phyloP scores from a whole-genome alignment of 2,797 vertebrate species.

The Menidia menidia region DNA sequence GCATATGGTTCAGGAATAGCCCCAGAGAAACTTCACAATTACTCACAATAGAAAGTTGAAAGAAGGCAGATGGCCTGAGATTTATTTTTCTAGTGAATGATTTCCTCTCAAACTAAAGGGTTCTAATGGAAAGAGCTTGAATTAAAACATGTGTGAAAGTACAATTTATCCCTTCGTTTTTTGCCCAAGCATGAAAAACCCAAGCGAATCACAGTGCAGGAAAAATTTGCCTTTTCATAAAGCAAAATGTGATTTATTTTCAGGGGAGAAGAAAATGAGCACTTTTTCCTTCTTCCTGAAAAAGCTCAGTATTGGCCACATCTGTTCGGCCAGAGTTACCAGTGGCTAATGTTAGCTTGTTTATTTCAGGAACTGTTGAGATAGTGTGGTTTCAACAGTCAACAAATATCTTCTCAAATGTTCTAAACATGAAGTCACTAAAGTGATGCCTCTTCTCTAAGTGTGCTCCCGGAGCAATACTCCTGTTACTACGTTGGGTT shows the following conservation, averaged over 20 bases:
- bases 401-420: conserved; percentile 62
- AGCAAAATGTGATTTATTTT: conserved; percentile 64
- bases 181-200: conserved; percentile 67
- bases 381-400: conserved; percentile 58
- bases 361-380: conserved; percentile 61
- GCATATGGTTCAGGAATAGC: conserved; percentile 55
- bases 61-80: conserved; percentile 75
- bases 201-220: conserved; percentile 44
- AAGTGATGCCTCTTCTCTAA: conserved; percentile 42
- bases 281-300: conserved; percentile 39
- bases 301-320: conserved; percentile 45
- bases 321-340: conserved; percentile 58
- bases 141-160: conserved; percentile 82
- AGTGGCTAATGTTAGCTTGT: conserved; percentile 60
- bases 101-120: conserved; percentile 73
- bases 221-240: conserved; percentile 62
- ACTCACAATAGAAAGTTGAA: conserved; percentile 64
- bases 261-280: conserved; percentile 37
- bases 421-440: conserved; percentile 54
- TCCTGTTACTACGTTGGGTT: conserved; percentile 16
- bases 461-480: conserved; percentile 11
- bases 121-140: conserved; percentile 74
- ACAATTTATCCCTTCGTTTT: conserved; percentile 64
- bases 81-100: conserved; percentile 80
- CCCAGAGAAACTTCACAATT: conserved; percentile 56